Base-by-base conservation (phyloP, 2,113 vertebrate species). In the Agelaius tricolor region DNA sequence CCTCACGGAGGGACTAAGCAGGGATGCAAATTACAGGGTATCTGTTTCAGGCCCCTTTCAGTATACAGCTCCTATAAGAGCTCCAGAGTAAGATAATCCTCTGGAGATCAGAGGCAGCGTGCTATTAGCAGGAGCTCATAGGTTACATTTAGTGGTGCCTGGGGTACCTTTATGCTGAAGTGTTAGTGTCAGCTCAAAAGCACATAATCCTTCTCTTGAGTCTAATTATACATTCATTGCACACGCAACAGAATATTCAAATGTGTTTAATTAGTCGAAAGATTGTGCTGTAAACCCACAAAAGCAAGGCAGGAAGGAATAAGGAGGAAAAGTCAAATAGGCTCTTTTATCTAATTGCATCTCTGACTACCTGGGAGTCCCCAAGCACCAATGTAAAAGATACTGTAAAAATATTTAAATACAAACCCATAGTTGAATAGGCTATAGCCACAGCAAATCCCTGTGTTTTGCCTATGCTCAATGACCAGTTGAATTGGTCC, bases 1-100 rank as follows among this genome's bases (percentile, higher is more conserved):
- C 46, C 82, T 89, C 58, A 51, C 28, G 0, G 1, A 71, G 69
- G 52, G 37, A 65, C 76, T 73, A 49, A 82, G 49, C 51, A 55
- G 58, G 62, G 77, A 81, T 35, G 33, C 59, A 94, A 89, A 88
- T 93, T 89, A 87, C 28, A 57, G 66, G 84, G 61, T 96, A 54
- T 96, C 63, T 71, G 82, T 91, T 94, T 95, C 96, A 76, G 63
- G 73, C 62, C 41, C 37, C 88, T 97, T 90, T 94, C 86, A 77
- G 51, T 84, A 49, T 39, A 81, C 0, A 0, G 62, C 76, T 95
- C 26, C 61, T 94, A 10, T 27, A 58, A 87, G 74, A 95, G 73
- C 80, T 85, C 26, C 58, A 4, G 15, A 62, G 95, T 76, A 74
- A 90, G 58, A 61, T 79, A 92, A 94, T 89, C 88, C 93, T 73